These are phyloP conservation scores for Oxytorus armatus DNA, from an alignment of 2,888 invertebrate species.

Conservation along the genomic window DNA sequence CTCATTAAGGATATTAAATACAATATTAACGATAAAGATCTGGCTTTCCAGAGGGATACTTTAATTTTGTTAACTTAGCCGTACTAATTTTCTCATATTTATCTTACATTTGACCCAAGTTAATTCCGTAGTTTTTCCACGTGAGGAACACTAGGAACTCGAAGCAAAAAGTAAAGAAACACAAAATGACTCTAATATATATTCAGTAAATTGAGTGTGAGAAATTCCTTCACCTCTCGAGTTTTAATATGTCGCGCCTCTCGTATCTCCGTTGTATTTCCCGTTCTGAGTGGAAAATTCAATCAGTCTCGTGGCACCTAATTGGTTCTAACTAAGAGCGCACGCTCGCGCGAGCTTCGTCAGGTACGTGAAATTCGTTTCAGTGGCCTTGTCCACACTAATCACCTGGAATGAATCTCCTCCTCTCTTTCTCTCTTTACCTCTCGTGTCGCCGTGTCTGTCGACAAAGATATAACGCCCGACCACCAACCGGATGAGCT, in stretches of 20 bases:
- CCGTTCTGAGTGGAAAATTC: conserved; percentile 35
- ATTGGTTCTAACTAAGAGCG: conserved; percentile 58
- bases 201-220: conserved; percentile 26
- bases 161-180: not conserved
- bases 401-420: conserved; percentile 58
- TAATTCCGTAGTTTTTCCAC: not conserved
- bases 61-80: not conserved
- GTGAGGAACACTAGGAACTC: not conserved
- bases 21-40: not conserved
- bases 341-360: conserved; percentile 2
- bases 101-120: not conserved
- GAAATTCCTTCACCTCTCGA: conserved; percentile 31
- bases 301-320: conserved; percentile 55
- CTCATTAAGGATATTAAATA: not conserved
- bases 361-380: conserved; percentile 61
- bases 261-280: conserved; percentile 35
- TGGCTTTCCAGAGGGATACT: not conserved
- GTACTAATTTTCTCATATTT: not conserved
- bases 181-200: conserved; percentile 11
- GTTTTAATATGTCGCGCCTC: conserved; percentile 1
- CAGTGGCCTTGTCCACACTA: conserved; percentile 58
- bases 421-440: not conserved
- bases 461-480: conserved; percentile 51
- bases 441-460: conserved; percentile 41
- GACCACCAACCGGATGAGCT: conserved; percentile 33